phyloP scores from a whole-genome alignment of 2,113 vertebrate genomes.

The Peucedramus taeniatus region DNA sequence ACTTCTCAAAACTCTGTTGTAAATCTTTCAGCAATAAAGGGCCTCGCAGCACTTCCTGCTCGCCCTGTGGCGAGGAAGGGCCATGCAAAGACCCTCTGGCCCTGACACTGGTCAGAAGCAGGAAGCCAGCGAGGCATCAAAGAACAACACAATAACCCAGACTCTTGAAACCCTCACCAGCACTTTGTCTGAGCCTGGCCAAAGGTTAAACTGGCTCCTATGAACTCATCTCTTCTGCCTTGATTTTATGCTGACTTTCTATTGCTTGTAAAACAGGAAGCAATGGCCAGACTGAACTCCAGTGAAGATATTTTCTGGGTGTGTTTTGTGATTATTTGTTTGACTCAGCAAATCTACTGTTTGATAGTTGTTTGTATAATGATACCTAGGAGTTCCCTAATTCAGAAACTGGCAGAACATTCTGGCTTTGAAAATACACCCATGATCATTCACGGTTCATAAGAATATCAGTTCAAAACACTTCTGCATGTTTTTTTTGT shows the following conservation, averaged over 20 bases:
- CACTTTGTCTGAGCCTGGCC: not conserved
- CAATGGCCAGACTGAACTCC: not conserved
- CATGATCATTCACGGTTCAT: not conserved
- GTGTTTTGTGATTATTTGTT: not conserved
- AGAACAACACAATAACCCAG: not conserved
- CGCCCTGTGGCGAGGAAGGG: fast-evolving
- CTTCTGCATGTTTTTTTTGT: not conserved
- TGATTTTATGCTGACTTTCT: not conserved
- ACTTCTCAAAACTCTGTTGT: not conserved
- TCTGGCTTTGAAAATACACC: not conserved
- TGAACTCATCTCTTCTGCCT: not conserved
- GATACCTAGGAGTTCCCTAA: not conserved
- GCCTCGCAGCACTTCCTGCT: not conserved
- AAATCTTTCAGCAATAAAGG: not conserved
- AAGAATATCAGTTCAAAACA: not conserved
- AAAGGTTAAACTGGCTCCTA: not conserved
- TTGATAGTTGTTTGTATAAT: not conserved
- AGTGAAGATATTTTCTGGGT: not conserved
- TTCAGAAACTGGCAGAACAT: not conserved
- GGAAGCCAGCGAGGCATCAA: not conserved
- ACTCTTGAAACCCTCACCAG: not conserved
- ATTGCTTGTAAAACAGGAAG: not conserved
- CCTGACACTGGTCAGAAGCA: not conserved
- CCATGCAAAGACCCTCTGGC: fast-evolving
- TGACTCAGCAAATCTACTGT: not conserved